These are phyloP conservation scores for Sebastes baramenuke DNA, from an alignment of 2,797 vertebrate species.

Conservation along the genomic window DNA sequence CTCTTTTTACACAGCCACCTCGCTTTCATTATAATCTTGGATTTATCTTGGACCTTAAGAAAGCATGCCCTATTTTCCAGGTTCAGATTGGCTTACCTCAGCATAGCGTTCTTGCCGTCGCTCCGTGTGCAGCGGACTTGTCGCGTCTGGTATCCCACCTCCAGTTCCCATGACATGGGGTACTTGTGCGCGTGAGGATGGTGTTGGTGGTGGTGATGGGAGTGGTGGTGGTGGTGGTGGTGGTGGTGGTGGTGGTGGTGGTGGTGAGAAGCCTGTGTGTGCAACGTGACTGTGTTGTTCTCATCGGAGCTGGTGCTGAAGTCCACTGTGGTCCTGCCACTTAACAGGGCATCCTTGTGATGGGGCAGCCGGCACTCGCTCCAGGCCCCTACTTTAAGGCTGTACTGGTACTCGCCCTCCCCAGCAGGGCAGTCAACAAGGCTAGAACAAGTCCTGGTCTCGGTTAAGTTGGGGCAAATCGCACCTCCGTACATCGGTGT, in stretches of 20 bases:
- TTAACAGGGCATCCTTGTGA: slow-evolving; percentile 80
- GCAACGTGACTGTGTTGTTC: slow-evolving; percentile 74
- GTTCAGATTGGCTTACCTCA: slow-evolving; percentile 86
- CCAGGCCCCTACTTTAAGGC: slow-evolving; percentile 92
- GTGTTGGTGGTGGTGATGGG: slow-evolving; percentile 43
- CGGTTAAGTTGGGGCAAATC: slow-evolving; percentile 89
- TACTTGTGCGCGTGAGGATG: slow-evolving; percentile 54
- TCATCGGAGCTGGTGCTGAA: slow-evolving; percentile 81
- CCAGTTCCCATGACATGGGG: slow-evolving; percentile 78
- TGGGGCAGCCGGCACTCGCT: slow-evolving; percentile 86
- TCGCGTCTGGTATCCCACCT: slow-evolving; percentile 92
- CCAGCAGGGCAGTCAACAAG: slow-evolving; percentile 80
- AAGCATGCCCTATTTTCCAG: slow-evolving; percentile 30
- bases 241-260: slow-evolving; percentile 50
- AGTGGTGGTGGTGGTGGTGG: slow-evolving; percentile 41
- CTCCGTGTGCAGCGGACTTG: slow-evolving; percentile 89
- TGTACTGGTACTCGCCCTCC: slow-evolving; percentile 87
- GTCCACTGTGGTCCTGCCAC: slow-evolving; percentile 81
- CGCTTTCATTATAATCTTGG: slow-evolving; percentile 45
- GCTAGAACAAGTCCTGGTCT: slow-evolving; percentile 84
- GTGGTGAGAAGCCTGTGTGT: slow-evolving; percentile 58
- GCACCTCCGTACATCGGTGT: slow-evolving; percentile 91
- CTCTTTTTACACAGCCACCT: slow-evolving; percentile 18
- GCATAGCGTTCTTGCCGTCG: slow-evolving; percentile 85
- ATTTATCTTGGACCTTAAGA: slow-evolving; percentile 31